phyloP scores from a whole-genome alignment of 64 coral and sea anemone genomes.

The Acropora tenuis region DNA sequence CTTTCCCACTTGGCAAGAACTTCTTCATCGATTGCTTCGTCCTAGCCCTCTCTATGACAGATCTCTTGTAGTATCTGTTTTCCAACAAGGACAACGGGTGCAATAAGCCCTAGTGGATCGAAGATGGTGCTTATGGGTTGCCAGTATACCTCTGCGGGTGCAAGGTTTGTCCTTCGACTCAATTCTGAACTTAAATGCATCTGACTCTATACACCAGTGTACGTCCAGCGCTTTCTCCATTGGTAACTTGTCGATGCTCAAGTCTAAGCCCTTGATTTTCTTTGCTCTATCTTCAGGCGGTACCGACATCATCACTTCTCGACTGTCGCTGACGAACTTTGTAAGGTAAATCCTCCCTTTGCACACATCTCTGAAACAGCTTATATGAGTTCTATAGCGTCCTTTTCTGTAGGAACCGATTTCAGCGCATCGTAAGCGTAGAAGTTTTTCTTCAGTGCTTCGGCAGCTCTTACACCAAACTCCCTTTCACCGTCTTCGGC shows the following conservation, averaged over 20 bases:
- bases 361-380: constrained; percentile 35
- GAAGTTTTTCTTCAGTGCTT: constrained; percentile 36
- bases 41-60: constrained; percentile 6
- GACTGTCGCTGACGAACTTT: constrained; percentile 59
- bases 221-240: constrained; percentile 34
- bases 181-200: constrained; percentile 47
- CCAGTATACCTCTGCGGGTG: constrained; percentile 41
- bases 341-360: constrained; percentile 36
- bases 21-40: constrained; percentile 18
- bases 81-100: not conserved
- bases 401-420: constrained; percentile 39
- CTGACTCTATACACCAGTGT: constrained; percentile 62
- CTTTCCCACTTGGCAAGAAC: constrained; percentile 46
- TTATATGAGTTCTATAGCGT: constrained; percentile 35
- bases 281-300: constrained; percentile 34
- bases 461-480: constrained; percentile 24
- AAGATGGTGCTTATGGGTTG: constrained; percentile 12
- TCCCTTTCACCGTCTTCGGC: constrained; percentile 29
- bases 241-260: constrained; percentile 38
- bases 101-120: no score
- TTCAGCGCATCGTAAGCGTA: constrained; percentile 39
- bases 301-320: constrained; percentile 40
- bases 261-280: constrained; percentile 42
- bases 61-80: not conserved
- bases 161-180: constrained; percentile 44